Evolutionary conservation across 2,888 invertebrate species (phyloP), one percentile per base, ranked within the genome.

Genomic region (Phyllotreta striolata): DNA sequence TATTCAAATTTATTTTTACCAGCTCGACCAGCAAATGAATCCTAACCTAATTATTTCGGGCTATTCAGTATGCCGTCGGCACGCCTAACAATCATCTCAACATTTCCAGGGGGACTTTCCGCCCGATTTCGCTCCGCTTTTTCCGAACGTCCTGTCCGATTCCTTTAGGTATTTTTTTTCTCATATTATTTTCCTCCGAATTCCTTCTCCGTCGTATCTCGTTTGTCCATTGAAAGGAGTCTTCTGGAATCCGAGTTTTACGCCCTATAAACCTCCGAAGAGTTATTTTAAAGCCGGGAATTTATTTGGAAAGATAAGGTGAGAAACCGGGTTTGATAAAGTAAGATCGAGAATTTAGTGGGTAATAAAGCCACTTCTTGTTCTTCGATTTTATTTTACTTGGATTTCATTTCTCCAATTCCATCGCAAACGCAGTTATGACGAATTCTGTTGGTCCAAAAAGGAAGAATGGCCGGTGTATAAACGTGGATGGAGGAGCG

Each of bases 121-220:
- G 67, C 70, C 69, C 70, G 73, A 74, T 72, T 73, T 71, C 70
- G 67, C 63, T 52, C 61, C 67, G 63, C 24, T 24, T 73, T 70
- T 67, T 66, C 66, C 68, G 63, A 71, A 72, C 52, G 52, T 52
- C 49, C 67, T 24, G 69, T 68, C 68, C 70, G 56, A 73, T 72
- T 68, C 66, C 64, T 65, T 67, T 34, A 41, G 41, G 34, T 62
- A 58, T 49, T 55, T 58, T 62, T 14, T 40, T 54, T 40, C 24
- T 24, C 24, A 24, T 24, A 24, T 24, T 52, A 46, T 40, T 54
- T 24, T 52, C 34, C 39, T 55, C 39, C 44, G 51, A 46, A 43
- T 51, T 60, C 57, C 34, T 44, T 49, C 24, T 24, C 49, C 49
- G 35, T 47, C 55, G 43, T 55, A 62, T 56, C 55, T 55, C 55